phyloP scores from a whole-genome alignment of 2,888 invertebrate genomes.

The Lasioglossum malachurum region DNA sequence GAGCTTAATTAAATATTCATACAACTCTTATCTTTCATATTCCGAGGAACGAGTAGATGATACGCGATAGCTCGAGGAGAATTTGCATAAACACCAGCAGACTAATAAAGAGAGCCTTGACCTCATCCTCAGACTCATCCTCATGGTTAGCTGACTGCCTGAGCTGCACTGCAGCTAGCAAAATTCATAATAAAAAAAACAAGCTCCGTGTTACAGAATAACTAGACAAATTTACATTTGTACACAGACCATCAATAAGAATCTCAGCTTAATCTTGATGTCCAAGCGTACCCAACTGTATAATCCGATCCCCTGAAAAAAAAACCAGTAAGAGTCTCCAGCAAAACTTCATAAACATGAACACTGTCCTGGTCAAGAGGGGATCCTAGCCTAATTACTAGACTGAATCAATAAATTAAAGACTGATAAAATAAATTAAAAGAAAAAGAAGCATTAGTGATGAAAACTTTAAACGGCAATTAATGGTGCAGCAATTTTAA shows the following conservation, averaged over 20 bases:
- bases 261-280: too few relatives aligned
- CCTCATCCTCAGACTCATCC: background rate
- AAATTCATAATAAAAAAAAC: background rate
- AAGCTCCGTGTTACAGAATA: background rate
- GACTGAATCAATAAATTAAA: too few relatives aligned
- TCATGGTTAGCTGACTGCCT: background rate
- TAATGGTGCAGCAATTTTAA: too few relatives aligned
- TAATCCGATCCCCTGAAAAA: background rate
- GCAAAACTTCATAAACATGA: too few relatives aligned
- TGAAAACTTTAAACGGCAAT: too few relatives aligned
- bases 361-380: too few relatives aligned
- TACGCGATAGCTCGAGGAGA: background rate
- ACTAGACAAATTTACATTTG: background rate
- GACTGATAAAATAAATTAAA: too few relatives aligned
- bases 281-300: background rate
- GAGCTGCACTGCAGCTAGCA: background rate
- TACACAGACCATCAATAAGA: background rate
- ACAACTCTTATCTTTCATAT: background rate
- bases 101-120: background rate
- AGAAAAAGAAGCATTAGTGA: too few relatives aligned
- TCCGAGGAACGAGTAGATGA: background rate
- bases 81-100: background rate
- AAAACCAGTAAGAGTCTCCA: too few relatives aligned
- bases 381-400: too few relatives aligned
- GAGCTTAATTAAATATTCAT: background rate